Base-by-base conservation (phyloP, 1,140 invertebrate species). In the Aphelenchoides avenae region DNA sequence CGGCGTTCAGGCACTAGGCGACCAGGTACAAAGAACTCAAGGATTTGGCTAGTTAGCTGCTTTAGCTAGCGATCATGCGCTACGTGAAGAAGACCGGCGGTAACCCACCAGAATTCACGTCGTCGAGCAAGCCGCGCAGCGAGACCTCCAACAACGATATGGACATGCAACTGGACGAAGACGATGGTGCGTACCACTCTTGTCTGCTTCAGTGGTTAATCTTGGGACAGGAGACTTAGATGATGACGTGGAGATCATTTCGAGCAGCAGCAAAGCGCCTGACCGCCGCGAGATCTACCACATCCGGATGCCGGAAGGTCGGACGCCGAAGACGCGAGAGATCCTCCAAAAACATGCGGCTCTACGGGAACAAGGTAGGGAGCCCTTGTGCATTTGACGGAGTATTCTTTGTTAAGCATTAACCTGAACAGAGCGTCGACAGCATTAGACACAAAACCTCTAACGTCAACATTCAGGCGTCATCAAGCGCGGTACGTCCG, bases 221-320 rank as follows among this genome's bases (percentile, higher is more conserved):
- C 13, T 24, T 18, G 49, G 44, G 26, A 41, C 39, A 31, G 7
- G 29, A 40, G 4, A 13, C 6, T 29, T 34, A 7, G 13, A 18
- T 5, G n/a, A 24, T 22, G 20, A 52, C n/a, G 26, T 26, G 29
- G 11, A 52, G 15, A 22, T 34, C 24, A 3, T n/a, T 40, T 27
- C 31, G 11, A 20, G 13, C 51, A 53, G 9, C 31, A 49, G 44
- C 44, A 18, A 34, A 20, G 54, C 58, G 9, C 58, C 58, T 3
- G 58, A 59, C 37, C 53, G 58, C 15, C 15, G 58, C 31, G 58
- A 61, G 24, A 49, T 61, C 36, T 59, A 61, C 24, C 58, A 57
- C 24, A 31, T 61, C 15, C 54, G 37, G 50, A 61, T 61, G 58
- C 58, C 55, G 4, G 18, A 26, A 26, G 55, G 55, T 0, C 29